These are phyloP conservation scores for Lasioglossum zephyrum DNA, from an alignment of 2,888 invertebrate species.

Conservation along the genomic window DNA sequence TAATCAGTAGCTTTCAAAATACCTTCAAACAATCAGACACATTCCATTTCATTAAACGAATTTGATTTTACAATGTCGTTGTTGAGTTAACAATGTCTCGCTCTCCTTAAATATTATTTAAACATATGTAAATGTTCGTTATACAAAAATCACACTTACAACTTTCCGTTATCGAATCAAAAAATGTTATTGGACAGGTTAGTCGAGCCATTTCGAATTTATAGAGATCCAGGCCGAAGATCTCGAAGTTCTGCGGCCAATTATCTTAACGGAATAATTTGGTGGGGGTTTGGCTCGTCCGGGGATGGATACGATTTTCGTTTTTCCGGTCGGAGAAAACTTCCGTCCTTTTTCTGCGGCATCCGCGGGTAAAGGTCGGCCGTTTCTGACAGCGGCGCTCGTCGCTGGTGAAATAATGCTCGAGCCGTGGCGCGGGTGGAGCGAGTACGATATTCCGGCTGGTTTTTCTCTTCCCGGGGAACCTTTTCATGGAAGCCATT, in stretches of 20 bases:
- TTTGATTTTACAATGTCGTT: no score
- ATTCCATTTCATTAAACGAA: no score
- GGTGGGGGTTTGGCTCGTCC: background rate
- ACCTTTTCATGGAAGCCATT: constrained; percentile 72
- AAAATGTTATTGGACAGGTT: background rate
- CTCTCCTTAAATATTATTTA: background rate
- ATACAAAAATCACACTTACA: background rate
- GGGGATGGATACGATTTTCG: constrained; percentile 20
- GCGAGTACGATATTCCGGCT: constrained; percentile 52
- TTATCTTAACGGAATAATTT: constrained; percentile 14
- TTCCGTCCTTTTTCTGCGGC: constrained; percentile 72
- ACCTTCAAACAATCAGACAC: background rate
- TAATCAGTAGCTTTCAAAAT: background rate
- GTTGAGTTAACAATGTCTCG: no score
- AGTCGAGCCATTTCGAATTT: background rate
- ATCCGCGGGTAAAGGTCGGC: constrained; percentile 64
- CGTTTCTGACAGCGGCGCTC: constrained; percentile 61
- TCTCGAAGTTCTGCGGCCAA: background rate
- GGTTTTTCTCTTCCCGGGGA: constrained; percentile 33
- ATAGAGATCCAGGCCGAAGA: background rate
- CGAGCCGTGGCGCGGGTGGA: constrained; percentile 19
- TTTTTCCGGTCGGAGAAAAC: constrained; percentile 52
- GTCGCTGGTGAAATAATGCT: constrained; percentile 76
- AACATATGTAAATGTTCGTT: background rate
- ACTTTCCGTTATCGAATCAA: background rate